Percentiles rank a stretch among this genome's conserved stretches.
phyloP scores from a whole-genome alignment of 2,888 invertebrate genomes.

The Oligia strigilis region DNA sequence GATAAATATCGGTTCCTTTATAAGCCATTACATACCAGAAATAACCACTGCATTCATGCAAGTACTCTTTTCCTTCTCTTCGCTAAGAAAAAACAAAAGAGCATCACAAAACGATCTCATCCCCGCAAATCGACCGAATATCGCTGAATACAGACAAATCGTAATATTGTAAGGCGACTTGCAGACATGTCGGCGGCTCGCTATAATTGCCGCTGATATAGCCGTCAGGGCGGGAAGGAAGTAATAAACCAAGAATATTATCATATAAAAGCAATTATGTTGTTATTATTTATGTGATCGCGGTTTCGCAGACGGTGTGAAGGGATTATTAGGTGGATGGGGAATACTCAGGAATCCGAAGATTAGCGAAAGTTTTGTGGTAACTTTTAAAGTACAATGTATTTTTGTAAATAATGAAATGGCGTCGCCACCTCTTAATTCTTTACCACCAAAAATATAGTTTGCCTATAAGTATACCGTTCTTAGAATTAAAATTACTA shows the following conservation, averaged over 20 bases:
- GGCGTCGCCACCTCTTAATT: too few species aligned
- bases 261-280: constrained; percentile 66
- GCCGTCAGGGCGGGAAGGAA: constrained; percentile 59
- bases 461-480: background rate
- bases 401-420: too few species aligned
- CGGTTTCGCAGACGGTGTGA: constrained; percentile 25
- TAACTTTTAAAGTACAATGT: background rate
- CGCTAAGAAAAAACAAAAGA: constrained; percentile 5
- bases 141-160: constrained; percentile 44
- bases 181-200: constrained; percentile 55
- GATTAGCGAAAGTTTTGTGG: background rate
- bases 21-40: background rate
- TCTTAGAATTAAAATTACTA: background rate
- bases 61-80: background rate
- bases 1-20: background rate
- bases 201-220: constrained; percentile 59
- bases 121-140: constrained; percentile 32
- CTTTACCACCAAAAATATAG: background rate
- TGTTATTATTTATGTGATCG: constrained; percentile 55
- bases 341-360: background rate
- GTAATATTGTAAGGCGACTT: constrained; percentile 45
- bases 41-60: background rate
- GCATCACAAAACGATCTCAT: constrained; percentile 1
- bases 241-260: constrained; percentile 67
- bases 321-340: constrained; percentile 39